phyloP scores from a whole-genome alignment of 2,113 vertebrate species.

The Phylloscopus trochilus region DNA sequence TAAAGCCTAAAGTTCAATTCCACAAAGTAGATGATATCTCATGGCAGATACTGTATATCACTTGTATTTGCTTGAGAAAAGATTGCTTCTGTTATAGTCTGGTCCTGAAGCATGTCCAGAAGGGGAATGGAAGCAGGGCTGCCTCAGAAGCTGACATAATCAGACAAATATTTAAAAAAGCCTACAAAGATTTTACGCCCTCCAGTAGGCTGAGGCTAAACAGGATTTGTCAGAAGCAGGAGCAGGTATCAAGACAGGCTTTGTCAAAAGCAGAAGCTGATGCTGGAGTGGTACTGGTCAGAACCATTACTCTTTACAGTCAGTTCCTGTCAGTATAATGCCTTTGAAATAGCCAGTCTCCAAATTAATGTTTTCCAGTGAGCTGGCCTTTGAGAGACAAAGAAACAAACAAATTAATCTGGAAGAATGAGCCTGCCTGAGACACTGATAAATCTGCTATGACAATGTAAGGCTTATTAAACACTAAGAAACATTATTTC shows the following conservation, averaged over 20 bases:
- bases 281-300: background rate
- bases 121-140: background rate
- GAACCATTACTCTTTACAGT: background rate
- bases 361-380: background rate
- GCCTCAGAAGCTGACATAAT: background rate
- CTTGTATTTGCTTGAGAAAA: background rate
- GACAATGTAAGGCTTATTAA: slow-evolving; percentile 47
- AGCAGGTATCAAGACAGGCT: background rate
- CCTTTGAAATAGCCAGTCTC: background rate
- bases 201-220: background rate
- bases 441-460: slow-evolving; percentile 44
- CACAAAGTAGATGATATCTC: background rate
- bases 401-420: slow-evolving; percentile 57
- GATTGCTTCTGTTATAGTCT: background rate
- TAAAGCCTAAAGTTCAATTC: background rate
- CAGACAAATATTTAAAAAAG: background rate
- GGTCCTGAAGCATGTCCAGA: background rate
- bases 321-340: background rate
- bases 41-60: background rate
- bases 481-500: slow-evolving; percentile 16
- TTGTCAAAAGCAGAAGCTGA: background rate
- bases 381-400: slow-evolving; percentile 22
- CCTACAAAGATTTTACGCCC: background rate
- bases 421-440: background rate
- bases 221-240: background rate